Evolutionary conservation across 2,797 vertebrate species (phyloP).

Genomic region (Sebastes iracundus): DNA sequence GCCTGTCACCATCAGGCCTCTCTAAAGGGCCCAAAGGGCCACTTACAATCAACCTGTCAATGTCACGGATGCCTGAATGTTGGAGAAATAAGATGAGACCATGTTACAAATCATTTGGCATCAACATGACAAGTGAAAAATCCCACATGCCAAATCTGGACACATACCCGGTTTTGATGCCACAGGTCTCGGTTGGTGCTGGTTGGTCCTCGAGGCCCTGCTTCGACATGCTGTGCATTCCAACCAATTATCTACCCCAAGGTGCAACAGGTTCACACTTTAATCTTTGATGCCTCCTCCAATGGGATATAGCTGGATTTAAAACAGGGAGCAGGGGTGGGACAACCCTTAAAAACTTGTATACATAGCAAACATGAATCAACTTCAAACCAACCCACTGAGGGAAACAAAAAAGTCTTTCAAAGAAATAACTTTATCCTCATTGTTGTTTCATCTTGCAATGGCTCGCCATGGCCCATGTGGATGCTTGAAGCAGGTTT

Average conservation of each 20-base stretch:
- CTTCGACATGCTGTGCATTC: constrained; percentile 76
- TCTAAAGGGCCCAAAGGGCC: constrained; percentile 52
- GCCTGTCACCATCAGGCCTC: constrained; percentile 45
- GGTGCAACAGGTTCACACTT: constrained; percentile 77
- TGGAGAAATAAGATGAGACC: constrained; percentile 37
- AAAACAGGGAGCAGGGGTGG: constrained; percentile 76
- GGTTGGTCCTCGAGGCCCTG: constrained; percentile 70
- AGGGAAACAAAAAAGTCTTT: constrained; percentile 72
- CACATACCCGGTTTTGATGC: constrained; percentile 58
- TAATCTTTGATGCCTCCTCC: constrained; percentile 77
- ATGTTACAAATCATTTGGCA: constrained; percentile 60
- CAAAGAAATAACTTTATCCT: constrained; percentile 75
- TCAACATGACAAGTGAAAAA: constrained; percentile 54
- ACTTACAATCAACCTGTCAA: constrained; percentile 58
- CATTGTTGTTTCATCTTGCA: constrained; percentile 75
- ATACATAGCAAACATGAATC: constrained; percentile 78
- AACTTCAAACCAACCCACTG: constrained; percentile 75
- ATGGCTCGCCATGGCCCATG: constrained; percentile 44
- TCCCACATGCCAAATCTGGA: constrained; percentile 53
- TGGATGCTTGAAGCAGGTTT: constrained; percentile 56
- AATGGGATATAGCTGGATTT: constrained; percentile 79
- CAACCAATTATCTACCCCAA: constrained; percentile 72
- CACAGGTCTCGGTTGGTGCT: constrained; percentile 60
- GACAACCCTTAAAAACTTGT: constrained; percentile 73
- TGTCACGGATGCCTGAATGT: constrained; percentile 42